Conservation (phyloP, 23 tunicate species). For the Phallusia fumigata region DNA sequence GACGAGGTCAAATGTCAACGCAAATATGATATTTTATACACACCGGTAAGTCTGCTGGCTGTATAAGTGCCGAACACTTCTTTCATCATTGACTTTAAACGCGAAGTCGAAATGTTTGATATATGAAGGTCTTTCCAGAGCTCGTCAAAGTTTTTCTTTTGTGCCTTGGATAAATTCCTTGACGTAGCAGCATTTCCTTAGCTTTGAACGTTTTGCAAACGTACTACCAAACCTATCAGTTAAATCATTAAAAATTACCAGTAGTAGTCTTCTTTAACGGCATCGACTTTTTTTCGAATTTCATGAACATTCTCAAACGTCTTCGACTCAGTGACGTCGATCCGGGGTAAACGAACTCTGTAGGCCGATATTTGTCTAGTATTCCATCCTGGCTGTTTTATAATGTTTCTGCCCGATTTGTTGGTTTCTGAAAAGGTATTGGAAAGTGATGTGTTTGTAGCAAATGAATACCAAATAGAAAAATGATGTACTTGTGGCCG, state of each 20-base stretch:
- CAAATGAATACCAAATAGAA: too few species aligned
- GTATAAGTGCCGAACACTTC: constrained; percentile 56
- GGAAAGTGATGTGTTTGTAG: too few species aligned
- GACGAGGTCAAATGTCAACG: not conserved
- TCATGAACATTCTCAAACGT: constrained; percentile 55
- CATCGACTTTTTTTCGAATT: constrained; percentile 47
- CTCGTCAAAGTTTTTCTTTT: constrained; percentile 37
- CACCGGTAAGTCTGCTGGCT: constrained; percentile 60
- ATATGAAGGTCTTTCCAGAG: constrained; percentile 61
- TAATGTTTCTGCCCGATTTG: constrained; percentile 13
- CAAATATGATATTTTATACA: not conserved
- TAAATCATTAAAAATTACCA: constrained; percentile 15
- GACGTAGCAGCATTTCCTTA: too few species aligned
- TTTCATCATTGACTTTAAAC: constrained; percentile 51
- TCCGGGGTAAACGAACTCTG: constrained; percentile 55
- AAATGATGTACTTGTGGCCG: constrained; percentile 48
- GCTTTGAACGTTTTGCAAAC: too few species aligned
- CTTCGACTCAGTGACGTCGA: constrained; percentile 42
- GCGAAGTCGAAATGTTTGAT: constrained; percentile 23
- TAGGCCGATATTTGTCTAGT: constrained; percentile 29
- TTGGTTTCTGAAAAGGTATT: constrained; percentile 15
- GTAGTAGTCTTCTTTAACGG: constrained; percentile 54
- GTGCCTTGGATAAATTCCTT: constrained; percentile 61
- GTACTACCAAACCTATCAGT: too few species aligned
- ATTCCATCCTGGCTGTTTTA: constrained; percentile 67